These are phyloP conservation scores for Thymelicus lineola DNA, from an alignment of 2,888 invertebrate genomes.

Conservation along the genomic window DNA sequence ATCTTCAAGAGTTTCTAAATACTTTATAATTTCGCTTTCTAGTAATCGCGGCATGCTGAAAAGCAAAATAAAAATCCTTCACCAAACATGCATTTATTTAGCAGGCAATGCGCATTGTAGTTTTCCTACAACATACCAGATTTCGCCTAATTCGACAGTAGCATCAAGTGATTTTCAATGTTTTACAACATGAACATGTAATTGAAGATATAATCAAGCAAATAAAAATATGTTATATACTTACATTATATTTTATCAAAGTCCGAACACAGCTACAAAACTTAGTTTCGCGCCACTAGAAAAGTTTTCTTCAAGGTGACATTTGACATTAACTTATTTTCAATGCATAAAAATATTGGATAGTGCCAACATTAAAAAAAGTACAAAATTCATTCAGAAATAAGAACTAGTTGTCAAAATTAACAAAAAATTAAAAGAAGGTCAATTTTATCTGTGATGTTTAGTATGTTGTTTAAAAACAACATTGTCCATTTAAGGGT, in stretches of 20 bases:
- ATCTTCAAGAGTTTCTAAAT: no score
- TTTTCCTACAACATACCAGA: conserved; percentile 51
- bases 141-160: conserved; percentile 48
- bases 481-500: no score
- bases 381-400: no score
- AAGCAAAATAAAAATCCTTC: conserved; percentile 52
- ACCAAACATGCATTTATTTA: conserved; percentile 53
- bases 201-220: conserved; percentile 51
- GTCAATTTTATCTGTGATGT: not conserved
- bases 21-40: conserved; percentile 52
- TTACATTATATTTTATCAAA: conserved; percentile 50
- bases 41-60: conserved; percentile 52
- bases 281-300: conserved; percentile 50
- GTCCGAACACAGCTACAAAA: conserved; percentile 47
- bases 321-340: not conserved
- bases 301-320: conserved; percentile 41
- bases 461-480: no score
- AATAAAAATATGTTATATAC: conserved; percentile 49
- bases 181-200: conserved; percentile 50
- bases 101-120: conserved; percentile 52
- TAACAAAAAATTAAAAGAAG: not conserved
- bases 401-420: no score
- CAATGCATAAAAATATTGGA: not conserved
- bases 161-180: conserved; percentile 48
- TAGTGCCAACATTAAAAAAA: no score